These are phyloP conservation scores for Meteorus cinctellus DNA, from an alignment of 2,888 invertebrate species.

Conservation along the genomic window DNA sequence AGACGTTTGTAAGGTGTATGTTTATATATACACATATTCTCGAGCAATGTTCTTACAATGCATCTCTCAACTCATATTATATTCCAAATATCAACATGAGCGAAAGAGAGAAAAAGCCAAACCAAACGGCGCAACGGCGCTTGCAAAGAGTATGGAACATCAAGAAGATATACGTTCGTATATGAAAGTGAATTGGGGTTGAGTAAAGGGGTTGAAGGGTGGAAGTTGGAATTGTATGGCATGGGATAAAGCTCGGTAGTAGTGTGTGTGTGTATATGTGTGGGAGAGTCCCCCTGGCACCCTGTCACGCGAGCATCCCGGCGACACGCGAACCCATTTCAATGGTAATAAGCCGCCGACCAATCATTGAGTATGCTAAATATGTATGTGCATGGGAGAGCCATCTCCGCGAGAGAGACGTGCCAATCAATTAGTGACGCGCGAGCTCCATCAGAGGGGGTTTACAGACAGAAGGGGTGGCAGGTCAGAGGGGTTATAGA, in stretches of 20 bases:
- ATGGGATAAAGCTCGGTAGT: neutral
- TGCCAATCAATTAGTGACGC: slow-evolving; percentile 65
- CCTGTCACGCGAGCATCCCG: slow-evolving; percentile 52
- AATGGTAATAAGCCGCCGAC: slow-evolving; percentile 57
- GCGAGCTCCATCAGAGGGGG: slow-evolving; percentile 38
- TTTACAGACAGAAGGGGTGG: neutral
- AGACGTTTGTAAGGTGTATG: neutral
- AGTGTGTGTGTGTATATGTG: too few species aligned
- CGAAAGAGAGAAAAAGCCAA: neutral
- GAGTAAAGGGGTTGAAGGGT: neutral
- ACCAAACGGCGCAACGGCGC: neutral
- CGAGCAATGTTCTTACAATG: neutral
- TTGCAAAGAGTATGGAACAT: neutral
- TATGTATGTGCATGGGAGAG: slow-evolving; percentile 62
- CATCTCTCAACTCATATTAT: slow-evolving; percentile 16
- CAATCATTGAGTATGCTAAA: slow-evolving; percentile 67
- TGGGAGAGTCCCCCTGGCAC: neutral
- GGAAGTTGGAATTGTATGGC: neutral
- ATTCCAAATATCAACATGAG: neutral
- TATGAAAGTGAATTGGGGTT: neutral
- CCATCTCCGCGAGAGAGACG: slow-evolving; percentile 54
- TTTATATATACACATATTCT: neutral
- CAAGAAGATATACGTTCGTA: neutral
- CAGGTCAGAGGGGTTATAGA: slow-evolving; percentile 18
- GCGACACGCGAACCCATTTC: slow-evolving; percentile 54